Conservation (phyloP, 2,113 vertebrate species). For the Progne subis region DNA sequence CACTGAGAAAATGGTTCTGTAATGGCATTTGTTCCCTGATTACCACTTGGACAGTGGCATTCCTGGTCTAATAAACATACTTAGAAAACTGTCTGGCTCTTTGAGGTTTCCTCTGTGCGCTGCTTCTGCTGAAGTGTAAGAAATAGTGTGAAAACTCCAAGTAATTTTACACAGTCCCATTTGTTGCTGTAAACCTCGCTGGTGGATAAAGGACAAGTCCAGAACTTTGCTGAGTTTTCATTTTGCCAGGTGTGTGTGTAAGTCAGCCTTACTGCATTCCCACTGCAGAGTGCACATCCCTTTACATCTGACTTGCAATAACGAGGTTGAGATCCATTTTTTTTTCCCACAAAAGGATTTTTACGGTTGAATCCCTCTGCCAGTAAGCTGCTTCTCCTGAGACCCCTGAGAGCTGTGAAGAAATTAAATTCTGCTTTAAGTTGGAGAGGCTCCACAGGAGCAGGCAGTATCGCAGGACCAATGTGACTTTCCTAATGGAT, state of each 20-base stretch:
- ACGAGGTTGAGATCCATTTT: rapidly evolving
- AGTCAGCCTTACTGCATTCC: rapidly evolving
- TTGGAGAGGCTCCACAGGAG: rapidly evolving
- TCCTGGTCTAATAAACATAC: constrained; percentile 75
- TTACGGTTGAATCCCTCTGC: neutral
- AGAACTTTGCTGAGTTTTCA: rapidly evolving
- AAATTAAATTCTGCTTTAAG: rapidly evolving
- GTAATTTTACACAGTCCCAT: neutral
- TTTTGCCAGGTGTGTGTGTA: no score
- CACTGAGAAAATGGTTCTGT: neutral
- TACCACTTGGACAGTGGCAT: constrained; percentile 48
- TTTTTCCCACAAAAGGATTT: neutral
- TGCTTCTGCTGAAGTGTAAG: neutral
- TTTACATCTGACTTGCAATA: neutral
- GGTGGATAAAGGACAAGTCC: neutral
- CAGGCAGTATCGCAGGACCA: neutral
- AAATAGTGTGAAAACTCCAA: neutral
- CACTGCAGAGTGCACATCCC: rapidly evolving
- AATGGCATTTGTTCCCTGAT: neutral
- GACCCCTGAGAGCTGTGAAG: rapidly evolving
- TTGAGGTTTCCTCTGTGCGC: neutral
- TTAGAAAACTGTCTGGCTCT: constrained; percentile 32
- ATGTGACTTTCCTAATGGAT: neutral
- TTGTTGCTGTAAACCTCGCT: neutral
- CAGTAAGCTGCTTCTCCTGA: rapidly evolving